Base-by-base conservation (phyloP, 2,113 vertebrate species). In the Chaenocephalus aceratus region DNA sequence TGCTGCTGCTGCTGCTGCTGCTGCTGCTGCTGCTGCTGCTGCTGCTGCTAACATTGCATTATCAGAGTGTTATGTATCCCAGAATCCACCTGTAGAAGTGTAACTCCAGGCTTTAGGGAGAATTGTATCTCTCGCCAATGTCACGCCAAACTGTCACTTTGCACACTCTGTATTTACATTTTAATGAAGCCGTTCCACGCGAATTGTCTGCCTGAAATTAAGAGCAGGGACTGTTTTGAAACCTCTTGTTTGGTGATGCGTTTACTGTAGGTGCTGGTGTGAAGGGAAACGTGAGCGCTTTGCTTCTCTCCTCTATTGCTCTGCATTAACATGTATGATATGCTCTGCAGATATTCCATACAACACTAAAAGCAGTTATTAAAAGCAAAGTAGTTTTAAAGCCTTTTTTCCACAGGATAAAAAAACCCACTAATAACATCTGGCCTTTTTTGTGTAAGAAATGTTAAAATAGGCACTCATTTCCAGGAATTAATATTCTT, bases 101-200 rank as follows among this genome's bases (percentile, higher is more conserved):
- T 45, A 60, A 53, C 69, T 71, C 21, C 30, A 57, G 64, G n/a
- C 9, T 56, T 51, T 15, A 46, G 11, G 41, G 48, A 2, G 52
- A 56, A 56, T 41, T 62, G 44, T 36, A 21, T 65, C 58, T 10
- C 9, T 51, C 62, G 30, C 1, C 23, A 34, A 21, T 65, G 53
- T 10, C 5, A 15, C 1, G 0, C 45, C 30, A 26, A 26, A 6
- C 41, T 46, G 64, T n/a, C 69, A 36, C 16, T 4, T 26, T 52
- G 46, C 66, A 45, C 6, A 0, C 46, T 15, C 26, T 58, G 44
- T 57, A 78, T 75, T 81, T 84, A 58, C 56, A 67, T 79, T 64
- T 82, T 79, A 76, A 75, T 72, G 60, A 72, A 72, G 21, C 13
- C 0, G 53, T 76, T 70, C 16, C 21, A 57, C 51, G 23, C 48